A percentile compares a stretch with the other conserved stretches of the same genome.
These are phyloP conservation scores for Tethea ocularis DNA, from an alignment of 2,888 invertebrate species.

Conservation along the genomic window DNA sequence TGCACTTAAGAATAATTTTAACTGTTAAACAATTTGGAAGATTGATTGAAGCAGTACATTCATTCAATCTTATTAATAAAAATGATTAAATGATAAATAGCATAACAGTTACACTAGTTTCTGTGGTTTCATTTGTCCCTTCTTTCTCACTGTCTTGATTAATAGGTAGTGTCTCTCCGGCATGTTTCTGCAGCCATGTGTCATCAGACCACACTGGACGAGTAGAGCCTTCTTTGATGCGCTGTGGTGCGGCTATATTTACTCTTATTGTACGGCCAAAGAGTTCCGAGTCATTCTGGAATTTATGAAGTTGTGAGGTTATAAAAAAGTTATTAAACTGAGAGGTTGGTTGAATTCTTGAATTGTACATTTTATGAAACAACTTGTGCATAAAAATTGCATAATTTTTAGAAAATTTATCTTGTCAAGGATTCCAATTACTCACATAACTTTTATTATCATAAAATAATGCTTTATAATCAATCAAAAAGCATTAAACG, in stretches of 20 bases:
- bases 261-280: constrained; percentile 98
- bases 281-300: constrained; percentile 97
- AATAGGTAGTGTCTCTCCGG: constrained; percentile 91
- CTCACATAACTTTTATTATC: too few relatives aligned
- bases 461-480: too few relatives aligned
- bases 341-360: too few relatives aligned
- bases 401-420: too few relatives aligned
- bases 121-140: constrained; percentile 51
- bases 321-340: too few relatives aligned
- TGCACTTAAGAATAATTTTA: too few relatives aligned
- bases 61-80: too few relatives aligned
- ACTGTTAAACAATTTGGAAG: too few relatives aligned
- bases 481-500: not conserved
- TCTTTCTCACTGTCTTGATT: constrained; percentile 65
- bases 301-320: constrained; percentile 17
- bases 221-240: constrained; percentile 97
- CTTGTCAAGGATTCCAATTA: too few relatives aligned
- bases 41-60: too few relatives aligned
- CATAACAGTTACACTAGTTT: constrained; percentile 42
- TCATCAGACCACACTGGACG: constrained; percentile 99
- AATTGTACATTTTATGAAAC: too few relatives aligned
- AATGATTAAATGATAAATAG: not conserved
- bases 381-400: too few relatives aligned
- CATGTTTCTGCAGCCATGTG: constrained; percentile 98
- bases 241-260: constrained; percentile 98